Base-by-base conservation (phyloP, 2,888 invertebrate genomes). In the Platerodrilus igneus region DNA sequence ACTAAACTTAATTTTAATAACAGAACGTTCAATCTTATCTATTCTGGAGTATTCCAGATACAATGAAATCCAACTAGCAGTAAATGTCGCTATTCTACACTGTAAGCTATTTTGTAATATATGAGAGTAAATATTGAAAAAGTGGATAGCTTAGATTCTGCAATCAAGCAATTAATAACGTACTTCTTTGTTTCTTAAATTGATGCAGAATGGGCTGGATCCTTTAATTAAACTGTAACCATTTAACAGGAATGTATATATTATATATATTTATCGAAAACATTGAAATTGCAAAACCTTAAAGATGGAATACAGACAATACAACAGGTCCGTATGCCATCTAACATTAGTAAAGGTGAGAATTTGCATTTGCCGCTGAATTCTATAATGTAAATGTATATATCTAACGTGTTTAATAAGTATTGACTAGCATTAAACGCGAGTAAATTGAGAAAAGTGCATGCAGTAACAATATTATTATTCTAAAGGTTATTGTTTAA, bases 21-120 rank as follows among this genome's bases (percentile, higher is more conserved):
- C n/a, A n/a, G n/a, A n/a, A n/a, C n/a, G n/a, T n/a, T n/a, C n/a
- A n/a, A n/a, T n/a, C n/a, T n/a, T n/a, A n/a, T n/a, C n/a, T n/a
- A n/a, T n/a, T n/a, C n/a, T 28, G 32, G 33, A 38, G 42, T 18
- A 37, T 37, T 39, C 36, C 44, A 47, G 54, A 41, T 54, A 56
- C 51, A 47, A 47, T 51, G 53, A 54, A 54, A 50, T 52, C 52
- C 54, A 54, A 51, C 49, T 53, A 52, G 25, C n/a, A n/a, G n/a
- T n/a, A n/a, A n/a, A n/a, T n/a, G n/a, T n/a, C n/a, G n/a, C n/a
- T n/a, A n/a, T n/a, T n/a, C n/a, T n/a, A n/a, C n/a, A n/a, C n/a
- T n/a, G n/a, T n/a, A n/a, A n/a, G n/a, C n/a, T n/a, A n/a, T n/a
- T n/a, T n/a, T n/a, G n/a, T n/a, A n/a, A n/a, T n/a, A n/a, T n/a